Base-by-base conservation (phyloP, 2,888 invertebrate species). In the Hypomecis atomaria region DNA sequence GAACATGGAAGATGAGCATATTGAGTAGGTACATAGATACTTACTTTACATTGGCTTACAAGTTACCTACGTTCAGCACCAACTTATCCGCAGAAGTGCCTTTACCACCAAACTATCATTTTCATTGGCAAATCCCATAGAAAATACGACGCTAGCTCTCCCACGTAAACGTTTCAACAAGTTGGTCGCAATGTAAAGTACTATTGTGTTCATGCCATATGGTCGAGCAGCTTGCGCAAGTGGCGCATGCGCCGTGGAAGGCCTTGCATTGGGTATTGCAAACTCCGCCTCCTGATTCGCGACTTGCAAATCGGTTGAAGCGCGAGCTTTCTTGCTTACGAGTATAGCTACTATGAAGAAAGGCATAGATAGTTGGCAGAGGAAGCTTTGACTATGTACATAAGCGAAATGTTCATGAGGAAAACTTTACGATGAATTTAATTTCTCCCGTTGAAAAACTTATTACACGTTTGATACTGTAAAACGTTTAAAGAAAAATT, bases 221-320 rank as follows among this genome's bases (percentile, higher is more conserved):
- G 60, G 33, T 58, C 34, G 37, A 52, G 59, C 33, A 1, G 60
- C 57, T 61, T 58, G 43, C 42, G 45, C 56, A 42, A 52, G 66
- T 62, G 33, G 86, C 91, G 92, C 91, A 90, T 90, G 91, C 92
- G 90, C 77, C 65, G 52, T 69, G 66, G 72, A 74, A 43, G 74
- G 78, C 67, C 67, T 77, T 83, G 86, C 78, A 92, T 92, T 91
- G 91, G 91, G 79, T 78, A 74, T 74, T 74, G 73, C 76, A 74
- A 82, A 83, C 91, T 88, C 92, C 91, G 88, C 92, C 92, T 85
- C 68, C 81, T 58, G 52, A 84, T 80, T 81, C 68, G 81, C 81
- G 59, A 76, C 44, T 66, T 77, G 78, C 78, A 72, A 78, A 78
- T 80, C 69, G 70, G 58, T 58, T 59, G 66, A 58, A 47, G 44